Base-by-base conservation (phyloP, 2,888 invertebrate species). In the Eupeodes latifasciatus region DNA sequence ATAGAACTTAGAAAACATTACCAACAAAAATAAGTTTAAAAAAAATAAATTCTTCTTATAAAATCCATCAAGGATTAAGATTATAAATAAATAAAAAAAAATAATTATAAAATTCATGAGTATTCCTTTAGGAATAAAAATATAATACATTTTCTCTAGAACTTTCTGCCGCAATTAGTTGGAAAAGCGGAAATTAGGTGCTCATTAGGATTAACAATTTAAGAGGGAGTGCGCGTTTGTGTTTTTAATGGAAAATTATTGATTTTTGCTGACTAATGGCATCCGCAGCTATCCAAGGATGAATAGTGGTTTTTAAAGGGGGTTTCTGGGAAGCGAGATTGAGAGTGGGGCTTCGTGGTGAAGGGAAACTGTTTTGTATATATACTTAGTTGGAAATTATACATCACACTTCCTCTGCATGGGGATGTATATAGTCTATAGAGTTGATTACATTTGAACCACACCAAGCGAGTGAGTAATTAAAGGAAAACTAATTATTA, bases 401-500 rank as follows among this genome's bases (percentile, higher is more conserved):
- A 44, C 40, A 49, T 59, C 64, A 64, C 55, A 7, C 16, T 55
- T 14, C n/a, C 36, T 53, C 40, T 44, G 4, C 27, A 9, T 19
- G 59, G 72, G 36, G 19, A 6, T 79, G 44, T 71, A 64, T 81
- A 49, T 27, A 40, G 40, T 40, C 40, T 40, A 40, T 40, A 9
- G 9, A 40, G 40, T 40, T 3, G 40, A 40, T 40, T 5, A 27
- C 9, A 40, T 78, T 67, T 62, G 72, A 49, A 44, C 72, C 57
- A 27, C 19, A 40, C 44, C 47, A 27, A 57, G 27, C 27, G 27
- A 57, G 59, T 83, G 86, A 80, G 83, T 83, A 87, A 87, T 87
- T 87, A 83, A 83, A 83, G 86, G 71, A 83, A 87, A 87, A 87
- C 83, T 87, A 83, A 87, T 87, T 87, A 83, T 87, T 87, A 83